Conservation (phyloP, 2,113 vertebrate genomes). For the Ibidorhyncha struthersii region DNA sequence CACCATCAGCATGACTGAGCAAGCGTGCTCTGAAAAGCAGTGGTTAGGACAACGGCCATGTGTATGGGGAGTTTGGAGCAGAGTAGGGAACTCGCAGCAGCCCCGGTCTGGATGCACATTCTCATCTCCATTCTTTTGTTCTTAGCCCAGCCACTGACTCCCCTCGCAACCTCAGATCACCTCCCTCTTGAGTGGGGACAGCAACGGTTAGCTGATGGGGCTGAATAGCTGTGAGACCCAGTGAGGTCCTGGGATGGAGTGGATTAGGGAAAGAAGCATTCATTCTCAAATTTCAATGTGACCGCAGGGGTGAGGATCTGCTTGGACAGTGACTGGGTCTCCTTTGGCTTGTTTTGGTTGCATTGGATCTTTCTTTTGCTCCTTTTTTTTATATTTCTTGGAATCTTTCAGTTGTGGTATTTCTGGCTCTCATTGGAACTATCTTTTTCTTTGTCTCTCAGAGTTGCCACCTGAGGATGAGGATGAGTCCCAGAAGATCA, state of each 20-base stretch:
- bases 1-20: neutral
- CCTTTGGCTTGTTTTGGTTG: neutral
- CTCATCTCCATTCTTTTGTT: neutral
- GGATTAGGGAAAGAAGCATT: neutral
- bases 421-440: neutral
- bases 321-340: neutral
- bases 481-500: slow-evolving; percentile 17
- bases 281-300: neutral
- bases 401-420: neutral
- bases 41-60: neutral
- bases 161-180: too few relatives aligned
- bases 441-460: slow-evolving; percentile 24
- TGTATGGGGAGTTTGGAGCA: neutral
- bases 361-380: neutral
- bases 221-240: neutral
- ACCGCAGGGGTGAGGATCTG: neutral
- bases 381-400: neutral
- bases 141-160: neutral
- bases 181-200: neutral
- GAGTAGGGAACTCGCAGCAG: neutral
- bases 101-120: fast-evolving
- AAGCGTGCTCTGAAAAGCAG: neutral
- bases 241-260: neutral
- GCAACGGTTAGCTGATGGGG: neutral
- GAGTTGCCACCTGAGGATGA: neutral